Base-by-base conservation (phyloP, 2,797 vertebrate species). In the Garrulus glandarius region DNA sequence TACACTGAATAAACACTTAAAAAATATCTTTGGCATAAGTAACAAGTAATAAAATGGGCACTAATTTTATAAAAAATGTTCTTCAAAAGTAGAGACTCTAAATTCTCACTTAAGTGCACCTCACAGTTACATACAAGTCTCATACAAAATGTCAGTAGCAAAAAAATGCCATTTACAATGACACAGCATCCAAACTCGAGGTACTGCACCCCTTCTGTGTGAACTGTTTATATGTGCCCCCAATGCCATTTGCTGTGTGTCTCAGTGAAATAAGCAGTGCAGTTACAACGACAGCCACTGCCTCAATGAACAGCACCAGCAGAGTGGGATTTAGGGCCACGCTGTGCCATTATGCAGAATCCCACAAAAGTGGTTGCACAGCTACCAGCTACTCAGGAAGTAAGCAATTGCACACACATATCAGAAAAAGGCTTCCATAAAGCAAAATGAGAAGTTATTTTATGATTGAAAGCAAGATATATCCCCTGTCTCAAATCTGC, bases 41-140 rank as follows among this genome's bases (percentile, higher is more conserved):
- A 89, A 84, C 11, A 47, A 96, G 83, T 69, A 87, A 55, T 52
- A 44, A 96, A 93, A 79, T 2, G 3, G 56, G 65, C 30, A 91
- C 37, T 88, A 91, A 92, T 84, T 68, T 91, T 93, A 95, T 92
- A 50, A 95, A 95, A 97, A 97, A 96, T 27, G 30, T 81, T 96
- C 70, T 90, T 88, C 47, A 92, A 93, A 96, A 96, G 27, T 6
- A 56, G 64, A 77, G 87, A 39, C 46, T 67, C 30, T 78, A 64
- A 89, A 80, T 50, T 68, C 41, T 92, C 27, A 32, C 24, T 82
- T 74, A 96, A 95, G 69, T 24, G 12, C 67, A 50, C 36, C 59
- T 92, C 70, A 49, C 4, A 24, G 68, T 55, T 36, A 72, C 10
- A 61, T 16, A 53, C 13, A 84, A 89, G 71, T 47, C 34, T 84